Conservation (phyloP, 2,888 invertebrate genomes). For the Heliconius ethilla region DNA sequence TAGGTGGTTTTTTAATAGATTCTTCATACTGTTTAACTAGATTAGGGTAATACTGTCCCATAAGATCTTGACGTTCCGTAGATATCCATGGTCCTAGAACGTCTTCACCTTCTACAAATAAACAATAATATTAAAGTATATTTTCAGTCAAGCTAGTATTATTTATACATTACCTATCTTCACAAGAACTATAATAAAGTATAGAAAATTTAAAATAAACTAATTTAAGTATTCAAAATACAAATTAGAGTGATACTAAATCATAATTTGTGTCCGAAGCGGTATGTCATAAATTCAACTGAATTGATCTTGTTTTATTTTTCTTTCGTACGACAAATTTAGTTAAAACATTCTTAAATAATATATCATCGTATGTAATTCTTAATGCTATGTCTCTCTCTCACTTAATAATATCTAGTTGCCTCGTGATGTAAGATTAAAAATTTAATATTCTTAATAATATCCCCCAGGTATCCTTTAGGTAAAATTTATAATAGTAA, state of each 20-base stretch:
- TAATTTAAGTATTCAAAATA: no score
- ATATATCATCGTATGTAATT: background rate
- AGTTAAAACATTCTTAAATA: background rate
- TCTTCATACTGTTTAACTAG: slow-evolving; percentile 83
- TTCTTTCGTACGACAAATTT: background rate
- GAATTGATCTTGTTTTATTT: background rate
- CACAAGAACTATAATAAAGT: no score
- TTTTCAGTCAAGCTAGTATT: no score
- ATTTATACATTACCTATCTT: no score
- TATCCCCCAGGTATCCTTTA: no score
- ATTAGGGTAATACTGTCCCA: slow-evolving; percentile 84
- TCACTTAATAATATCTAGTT: no score
- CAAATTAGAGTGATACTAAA: no score
- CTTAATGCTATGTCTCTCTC: background rate
- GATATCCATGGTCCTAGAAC: slow-evolving; percentile 83
- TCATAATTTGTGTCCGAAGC: slow-evolving; percentile 1
- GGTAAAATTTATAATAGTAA: no score
- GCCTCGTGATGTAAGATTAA: no score
- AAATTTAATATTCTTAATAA: no score
- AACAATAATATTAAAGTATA: background rate
- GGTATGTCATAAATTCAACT: background rate
- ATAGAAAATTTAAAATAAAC: no score
- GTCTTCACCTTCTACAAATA: slow-evolving; percentile 68
- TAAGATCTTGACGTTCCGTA: slow-evolving; percentile 85
- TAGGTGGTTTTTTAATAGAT: slow-evolving; percentile 78